Percentiles rank a stretch among this genome's conserved stretches.
Evolutionary conservation across 2,797 vertebrate species (phyloP).

Genomic region (Typhlichthys subterraneus): DNA sequence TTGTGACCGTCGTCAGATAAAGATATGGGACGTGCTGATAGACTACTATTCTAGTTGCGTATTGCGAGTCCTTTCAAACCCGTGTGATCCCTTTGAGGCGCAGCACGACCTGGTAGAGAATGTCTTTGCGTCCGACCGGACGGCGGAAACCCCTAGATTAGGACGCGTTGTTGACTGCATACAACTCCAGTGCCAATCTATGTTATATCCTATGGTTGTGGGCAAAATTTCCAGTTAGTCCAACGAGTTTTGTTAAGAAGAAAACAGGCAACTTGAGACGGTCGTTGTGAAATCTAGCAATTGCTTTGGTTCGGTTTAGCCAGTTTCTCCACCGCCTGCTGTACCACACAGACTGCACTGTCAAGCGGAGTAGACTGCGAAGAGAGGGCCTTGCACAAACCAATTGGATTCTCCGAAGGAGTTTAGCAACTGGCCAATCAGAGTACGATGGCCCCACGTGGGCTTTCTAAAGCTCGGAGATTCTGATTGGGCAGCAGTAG

Average conservation of each 20-base stretch:
- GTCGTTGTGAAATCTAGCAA: slow-evolving; percentile 59
- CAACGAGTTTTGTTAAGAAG: slow-evolving; percentile 29
- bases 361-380: slow-evolving; percentile 86
- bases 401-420: slow-evolving; percentile 76
- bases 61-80: slow-evolving; percentile 51
- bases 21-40: slow-evolving; percentile 18
- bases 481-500: slow-evolving; percentile 71
- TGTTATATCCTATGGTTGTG: slow-evolving; percentile 44
- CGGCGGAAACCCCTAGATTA: slow-evolving; percentile 51
- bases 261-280: slow-evolving; percentile 48
- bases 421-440: slow-evolving; percentile 68
- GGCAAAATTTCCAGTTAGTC: slow-evolving; percentile 38
- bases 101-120: slow-evolving; percentile 43
- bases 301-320: slow-evolving; percentile 52
- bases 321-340: slow-evolving; percentile 73
- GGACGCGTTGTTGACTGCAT: slow-evolving; percentile 47
- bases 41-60: slow-evolving; percentile 42
- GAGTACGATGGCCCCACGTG: slow-evolving; percentile 80
- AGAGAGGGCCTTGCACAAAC: slow-evolving; percentile 76
- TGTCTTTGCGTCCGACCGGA: slow-evolving; percentile 55
- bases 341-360: slow-evolving; percentile 87
- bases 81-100: slow-evolving; percentile 53
- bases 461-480: slow-evolving; percentile 44
- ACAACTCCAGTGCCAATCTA: slow-evolving; percentile 50
- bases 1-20: slow-evolving; percentile 38